Conservation (phyloP, 2,888 invertebrate species). For the Atethmia centrago region DNA sequence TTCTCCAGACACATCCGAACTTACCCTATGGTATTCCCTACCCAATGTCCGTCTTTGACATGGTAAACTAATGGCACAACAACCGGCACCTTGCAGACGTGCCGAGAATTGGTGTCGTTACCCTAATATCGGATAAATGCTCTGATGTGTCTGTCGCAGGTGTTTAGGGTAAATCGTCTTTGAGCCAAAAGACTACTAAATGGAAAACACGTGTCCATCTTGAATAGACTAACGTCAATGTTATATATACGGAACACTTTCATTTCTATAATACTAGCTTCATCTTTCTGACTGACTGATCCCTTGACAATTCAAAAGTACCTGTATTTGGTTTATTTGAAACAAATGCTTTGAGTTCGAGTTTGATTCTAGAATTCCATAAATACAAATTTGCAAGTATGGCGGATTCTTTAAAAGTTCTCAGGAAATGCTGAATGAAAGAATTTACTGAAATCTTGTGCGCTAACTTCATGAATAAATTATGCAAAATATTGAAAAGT, state of each 20-base stretch:
- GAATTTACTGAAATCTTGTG: background rate
- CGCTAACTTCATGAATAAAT: background rate
- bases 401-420: background rate
- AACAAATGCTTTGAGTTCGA: no score
- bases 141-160: constrained; percentile 26
- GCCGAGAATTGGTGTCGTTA: constrained; percentile 63
- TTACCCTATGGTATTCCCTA: constrained; percentile 54
- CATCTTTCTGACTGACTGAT: no score
- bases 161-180: constrained; percentile 5
- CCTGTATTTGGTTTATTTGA: no score
- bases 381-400: background rate
- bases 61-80: constrained; percentile 68
- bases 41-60: constrained; percentile 65
- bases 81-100: constrained; percentile 59
- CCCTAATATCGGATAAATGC: constrained; percentile 61
- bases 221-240: background rate
- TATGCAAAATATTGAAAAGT: background rate
- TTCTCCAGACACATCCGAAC: constrained; percentile 28
- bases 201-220: background rate
- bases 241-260: background rate
- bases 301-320: no score
- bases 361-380: background rate
- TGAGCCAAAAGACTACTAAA: background rate
- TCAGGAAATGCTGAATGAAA: background rate
- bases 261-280: no score